Evolutionary conservation across 2,113 vertebrate species (phyloP).

Genomic region (Leptobrachium ailaonicum): DNA sequence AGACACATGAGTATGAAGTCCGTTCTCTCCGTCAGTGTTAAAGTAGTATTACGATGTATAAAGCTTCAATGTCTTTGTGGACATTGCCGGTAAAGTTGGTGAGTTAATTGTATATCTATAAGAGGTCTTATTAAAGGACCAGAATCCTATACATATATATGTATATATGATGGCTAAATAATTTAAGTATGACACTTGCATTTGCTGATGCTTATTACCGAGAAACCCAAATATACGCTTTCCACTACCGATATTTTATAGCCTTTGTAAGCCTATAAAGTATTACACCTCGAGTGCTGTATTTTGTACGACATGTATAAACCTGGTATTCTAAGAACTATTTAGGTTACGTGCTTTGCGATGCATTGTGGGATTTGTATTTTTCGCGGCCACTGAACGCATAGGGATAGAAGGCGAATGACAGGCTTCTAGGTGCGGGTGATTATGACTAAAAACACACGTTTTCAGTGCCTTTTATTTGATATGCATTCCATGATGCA

Average conservation of each 20-base stretch:
- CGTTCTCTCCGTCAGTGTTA: constrained; percentile 78
- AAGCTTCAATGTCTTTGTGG: constrained; percentile 81
- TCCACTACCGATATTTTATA: constrained; percentile 65
- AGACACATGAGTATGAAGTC: constrained; percentile 74
- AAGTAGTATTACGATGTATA: constrained; percentile 79
- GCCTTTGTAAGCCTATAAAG: constrained; percentile 60
- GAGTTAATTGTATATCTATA: constrained; percentile 72
- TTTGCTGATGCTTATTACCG: constrained; percentile 69
- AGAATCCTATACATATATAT: constrained; percentile 79
- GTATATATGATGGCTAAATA: constrained; percentile 76
- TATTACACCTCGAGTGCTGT: constrained; percentile 68
- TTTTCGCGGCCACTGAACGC: constrained; percentile 58
- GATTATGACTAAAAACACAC: constrained; percentile 58
- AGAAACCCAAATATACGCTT: constrained; percentile 65
- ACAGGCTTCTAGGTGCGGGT: too few relatives aligned
- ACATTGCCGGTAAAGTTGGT: constrained; percentile 77
- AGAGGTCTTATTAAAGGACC: constrained; percentile 79
- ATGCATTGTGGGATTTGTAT: constrained; percentile 65
- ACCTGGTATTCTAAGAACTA: constrained; percentile 60
- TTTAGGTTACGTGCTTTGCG: constrained; percentile 58
- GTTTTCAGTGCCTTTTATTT: constrained; percentile 72
- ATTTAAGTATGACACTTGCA: constrained; percentile 70
- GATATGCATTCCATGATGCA: constrained; percentile 64
- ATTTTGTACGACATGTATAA: constrained; percentile 61
- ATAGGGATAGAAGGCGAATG: constrained; percentile 27